Percentiles rank a stretch among this genome's conserved stretches.
These are phyloP conservation scores for Athalia circularis DNA, from an alignment of 2,888 invertebrate species.

Conservation along the genomic window DNA sequence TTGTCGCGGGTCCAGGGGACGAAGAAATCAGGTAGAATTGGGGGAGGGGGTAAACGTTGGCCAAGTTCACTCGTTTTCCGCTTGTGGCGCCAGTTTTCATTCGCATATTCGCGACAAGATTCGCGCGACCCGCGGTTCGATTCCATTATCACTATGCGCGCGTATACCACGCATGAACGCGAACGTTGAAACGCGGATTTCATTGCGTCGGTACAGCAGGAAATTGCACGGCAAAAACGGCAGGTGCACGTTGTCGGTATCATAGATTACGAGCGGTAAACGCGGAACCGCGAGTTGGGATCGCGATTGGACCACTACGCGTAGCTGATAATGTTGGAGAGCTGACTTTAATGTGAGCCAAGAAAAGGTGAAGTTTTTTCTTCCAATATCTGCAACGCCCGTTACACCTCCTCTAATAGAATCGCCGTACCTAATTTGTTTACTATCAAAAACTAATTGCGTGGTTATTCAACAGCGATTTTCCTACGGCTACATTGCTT, in stretches of 20 bases:
- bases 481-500: background rate
- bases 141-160: conserved; percentile 43
- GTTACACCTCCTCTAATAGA: too few relatives aligned
- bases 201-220: conserved; percentile 66
- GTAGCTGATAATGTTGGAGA: conserved; percentile 7
- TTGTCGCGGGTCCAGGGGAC: background rate
- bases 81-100: conserved; percentile 68
- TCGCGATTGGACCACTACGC: background rate
- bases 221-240: conserved; percentile 54
- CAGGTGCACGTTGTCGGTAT: conserved; percentile 51
- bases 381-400: too few relatives aligned
- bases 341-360: background rate
- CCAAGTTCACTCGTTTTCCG: conserved; percentile 54
- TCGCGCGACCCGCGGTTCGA: conserved; percentile 48
- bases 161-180: background rate
- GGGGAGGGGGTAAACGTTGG: too few relatives aligned
- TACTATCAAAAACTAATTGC: too few relatives aligned
- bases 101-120: conserved; percentile 58
- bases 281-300: conserved; percentile 2
- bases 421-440: too few relatives aligned
- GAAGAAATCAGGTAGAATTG: too few relatives aligned
- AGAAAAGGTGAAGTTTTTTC: too few relatives aligned
- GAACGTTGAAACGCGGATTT: background rate
- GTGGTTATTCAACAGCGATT: too few relatives aligned
- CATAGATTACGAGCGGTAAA: conserved; percentile 54